These are phyloP conservation scores for Coranthus polyacanthus DNA, from an alignment of 2,797 vertebrate genomes.

Conservation along the genomic window DNA sequence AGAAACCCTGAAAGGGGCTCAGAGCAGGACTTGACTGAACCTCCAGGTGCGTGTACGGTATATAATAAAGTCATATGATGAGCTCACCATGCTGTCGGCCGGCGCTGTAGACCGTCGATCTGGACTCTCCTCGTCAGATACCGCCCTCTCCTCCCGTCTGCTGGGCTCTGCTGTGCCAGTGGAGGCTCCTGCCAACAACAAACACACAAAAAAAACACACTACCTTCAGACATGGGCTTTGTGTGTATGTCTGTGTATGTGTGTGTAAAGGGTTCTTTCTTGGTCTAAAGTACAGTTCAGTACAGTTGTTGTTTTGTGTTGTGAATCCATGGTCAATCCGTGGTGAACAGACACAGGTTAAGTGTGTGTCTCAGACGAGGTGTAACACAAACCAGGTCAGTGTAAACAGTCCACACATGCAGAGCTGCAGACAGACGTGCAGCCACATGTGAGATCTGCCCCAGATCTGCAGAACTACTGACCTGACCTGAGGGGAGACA, in stretches of 20 bases:
- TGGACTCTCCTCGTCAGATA: constrained; percentile 69
- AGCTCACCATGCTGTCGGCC: constrained; percentile 84
- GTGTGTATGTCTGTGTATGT: no score
- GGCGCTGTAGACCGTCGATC: constrained; percentile 62
- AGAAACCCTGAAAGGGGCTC: constrained; percentile 1
- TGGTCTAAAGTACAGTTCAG: no score
- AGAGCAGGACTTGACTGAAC: constrained; percentile 8
- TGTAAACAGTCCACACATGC: constrained; percentile 42
- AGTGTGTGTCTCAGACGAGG: constrained; percentile 15
- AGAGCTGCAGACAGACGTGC: constrained; percentile 44
- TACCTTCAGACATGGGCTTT: constrained; percentile 55
- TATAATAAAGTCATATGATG: no score
- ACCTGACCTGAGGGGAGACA: constrained; percentile 29
- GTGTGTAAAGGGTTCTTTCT: no score
- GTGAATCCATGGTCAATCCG: no score
- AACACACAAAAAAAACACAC: constrained; percentile 42
- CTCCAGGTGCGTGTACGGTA: no score
- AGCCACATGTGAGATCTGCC: constrained; percentile 45
- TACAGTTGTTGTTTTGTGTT: no score
- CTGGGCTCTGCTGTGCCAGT: constrained; percentile 74
- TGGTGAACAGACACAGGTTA: constrained; percentile 1
- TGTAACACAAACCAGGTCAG: constrained; percentile 40
- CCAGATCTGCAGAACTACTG: constrained; percentile 42
- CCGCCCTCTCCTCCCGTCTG: constrained; percentile 78
- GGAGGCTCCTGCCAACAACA: constrained; percentile 73